phyloP scores from a whole-genome alignment of 2,888 invertebrate genomes.

The Drosophila tripunctata region DNA sequence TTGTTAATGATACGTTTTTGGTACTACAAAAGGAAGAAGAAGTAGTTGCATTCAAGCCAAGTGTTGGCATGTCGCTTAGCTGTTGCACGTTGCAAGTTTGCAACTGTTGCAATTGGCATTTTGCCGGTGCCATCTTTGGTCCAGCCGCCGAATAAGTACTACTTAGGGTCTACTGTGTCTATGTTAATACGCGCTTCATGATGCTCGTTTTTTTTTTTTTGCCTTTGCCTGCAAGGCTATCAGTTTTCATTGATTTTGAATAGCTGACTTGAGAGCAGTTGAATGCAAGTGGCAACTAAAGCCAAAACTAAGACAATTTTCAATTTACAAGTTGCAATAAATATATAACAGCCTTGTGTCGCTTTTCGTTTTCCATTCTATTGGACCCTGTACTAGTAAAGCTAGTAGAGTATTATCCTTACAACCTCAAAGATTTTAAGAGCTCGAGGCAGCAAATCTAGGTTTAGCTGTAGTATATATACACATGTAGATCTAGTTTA shows the following conservation, averaged over 20 bases:
- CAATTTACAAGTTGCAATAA: constrained; percentile 67
- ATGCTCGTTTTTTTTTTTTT: too few species aligned
- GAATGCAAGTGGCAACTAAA: constrained; percentile 6
- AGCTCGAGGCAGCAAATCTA: too few species aligned
- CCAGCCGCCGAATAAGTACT: constrained; percentile 21
- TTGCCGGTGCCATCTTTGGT: constrained; percentile 72
- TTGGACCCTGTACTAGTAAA: constrained; percentile 1
- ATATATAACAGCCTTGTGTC: too few species aligned
- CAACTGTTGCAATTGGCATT: neutral
- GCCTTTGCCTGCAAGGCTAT: constrained; percentile 68
- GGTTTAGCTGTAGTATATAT: too few species aligned
- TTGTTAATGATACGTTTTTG: constrained; percentile 81
- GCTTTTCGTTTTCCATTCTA: too few species aligned
- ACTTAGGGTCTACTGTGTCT: constrained; percentile 56
- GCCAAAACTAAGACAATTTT: constrained; percentile 50
- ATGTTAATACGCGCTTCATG: constrained; percentile 69
- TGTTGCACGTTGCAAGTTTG: constrained; percentile 42
- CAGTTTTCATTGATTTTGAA: constrained; percentile 78
- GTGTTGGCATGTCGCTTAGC: constrained; percentile 33
- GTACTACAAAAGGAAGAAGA: constrained; percentile 5
- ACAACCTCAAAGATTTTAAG: too few species aligned
- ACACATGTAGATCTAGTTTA: too few species aligned
- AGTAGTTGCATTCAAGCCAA: constrained; percentile 22
- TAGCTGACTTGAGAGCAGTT: constrained; percentile 45
- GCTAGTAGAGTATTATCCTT: too few species aligned